Evolutionary conservation across 2,113 vertebrate genomes (phyloP).

Genomic region (Pseudorhombus dupliciocellatus): DNA sequence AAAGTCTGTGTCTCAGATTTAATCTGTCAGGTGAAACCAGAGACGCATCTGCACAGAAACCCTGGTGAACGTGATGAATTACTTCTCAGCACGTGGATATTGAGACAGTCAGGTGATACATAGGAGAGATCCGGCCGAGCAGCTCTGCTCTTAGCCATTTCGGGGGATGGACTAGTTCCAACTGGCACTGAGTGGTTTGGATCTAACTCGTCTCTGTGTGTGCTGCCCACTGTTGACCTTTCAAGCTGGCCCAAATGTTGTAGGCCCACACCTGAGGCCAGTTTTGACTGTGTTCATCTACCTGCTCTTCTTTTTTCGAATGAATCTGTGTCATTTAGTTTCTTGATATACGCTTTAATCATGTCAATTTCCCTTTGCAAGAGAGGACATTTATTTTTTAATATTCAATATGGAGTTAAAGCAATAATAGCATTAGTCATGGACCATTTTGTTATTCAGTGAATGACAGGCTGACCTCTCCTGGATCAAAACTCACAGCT

Average conservation of each 20-base stretch:
- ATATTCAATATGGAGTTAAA: too few relatives aligned
- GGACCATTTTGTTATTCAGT: not conserved
- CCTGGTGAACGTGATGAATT: conserved; percentile 18
- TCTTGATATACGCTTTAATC: not conserved
- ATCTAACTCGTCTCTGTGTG: not conserved
- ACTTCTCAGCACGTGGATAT: not conserved
- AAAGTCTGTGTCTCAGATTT: not conserved
- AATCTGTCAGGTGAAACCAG: not conserved
- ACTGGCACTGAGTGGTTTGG: not conserved
- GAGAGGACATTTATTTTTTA: not conserved
- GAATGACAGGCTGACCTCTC: not conserved
- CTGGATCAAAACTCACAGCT: not conserved
- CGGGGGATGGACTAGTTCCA: not conserved
- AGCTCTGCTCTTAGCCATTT: not conserved
- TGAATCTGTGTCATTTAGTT: not conserved
- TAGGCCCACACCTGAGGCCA: not conserved
- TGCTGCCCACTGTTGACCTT: not conserved
- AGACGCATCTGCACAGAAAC: conserved; percentile 5
- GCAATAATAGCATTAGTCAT: not conserved
- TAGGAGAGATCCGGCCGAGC: not conserved
- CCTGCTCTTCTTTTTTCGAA: not conserved
- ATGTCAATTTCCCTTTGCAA: not conserved
- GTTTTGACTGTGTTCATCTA: not conserved
- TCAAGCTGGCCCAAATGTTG: not conserved
- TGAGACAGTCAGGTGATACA: not conserved